These are phyloP conservation scores for Axis porcinus DNA, from an alignment of 2,113 vertebrate species.

Conservation along the genomic window DNA sequence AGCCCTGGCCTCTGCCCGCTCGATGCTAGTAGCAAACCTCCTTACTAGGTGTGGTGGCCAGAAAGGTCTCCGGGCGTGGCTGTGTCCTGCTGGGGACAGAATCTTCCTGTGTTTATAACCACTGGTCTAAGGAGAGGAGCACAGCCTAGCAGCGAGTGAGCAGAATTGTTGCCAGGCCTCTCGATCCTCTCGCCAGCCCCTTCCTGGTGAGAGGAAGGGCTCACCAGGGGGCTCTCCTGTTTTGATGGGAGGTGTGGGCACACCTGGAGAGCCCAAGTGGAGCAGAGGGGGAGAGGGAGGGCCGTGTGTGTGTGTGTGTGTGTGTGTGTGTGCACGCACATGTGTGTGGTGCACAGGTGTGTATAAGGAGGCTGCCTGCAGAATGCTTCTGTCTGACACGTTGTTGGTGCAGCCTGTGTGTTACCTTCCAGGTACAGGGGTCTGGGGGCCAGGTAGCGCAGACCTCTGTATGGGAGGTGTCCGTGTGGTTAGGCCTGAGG, in stretches of 20 bases:
- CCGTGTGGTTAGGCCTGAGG: not conserved
- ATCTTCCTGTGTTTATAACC: not conserved
- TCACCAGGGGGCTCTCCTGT: not conserved
- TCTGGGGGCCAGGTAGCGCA: not conserved
- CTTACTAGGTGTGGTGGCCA: not conserved
- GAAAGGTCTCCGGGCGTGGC: not conserved
- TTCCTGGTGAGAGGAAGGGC: not conserved
- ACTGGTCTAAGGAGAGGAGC: not conserved
- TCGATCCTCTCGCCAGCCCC: fast-evolving
- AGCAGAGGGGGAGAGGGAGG: not conserved
- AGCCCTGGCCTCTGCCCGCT: not conserved
- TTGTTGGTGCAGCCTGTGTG: not conserved
- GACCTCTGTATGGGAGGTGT: not conserved
- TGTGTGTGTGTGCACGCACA: fast-evolving
- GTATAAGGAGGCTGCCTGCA: not conserved
- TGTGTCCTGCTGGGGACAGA: not conserved
- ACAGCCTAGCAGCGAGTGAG: not conserved
- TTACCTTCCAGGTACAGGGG: not conserved
- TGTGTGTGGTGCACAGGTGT: not conserved
- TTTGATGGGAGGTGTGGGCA: not conserved
- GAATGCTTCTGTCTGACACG: not conserved
- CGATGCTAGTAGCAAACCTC: not conserved
- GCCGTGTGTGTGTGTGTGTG: too few relatives aligned
- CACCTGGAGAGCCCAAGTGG: not conserved
- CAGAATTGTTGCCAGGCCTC: not conserved